Base-by-base conservation (phyloP, 2,888 invertebrate species). In the Zhuqinia jingwanae region DNA sequence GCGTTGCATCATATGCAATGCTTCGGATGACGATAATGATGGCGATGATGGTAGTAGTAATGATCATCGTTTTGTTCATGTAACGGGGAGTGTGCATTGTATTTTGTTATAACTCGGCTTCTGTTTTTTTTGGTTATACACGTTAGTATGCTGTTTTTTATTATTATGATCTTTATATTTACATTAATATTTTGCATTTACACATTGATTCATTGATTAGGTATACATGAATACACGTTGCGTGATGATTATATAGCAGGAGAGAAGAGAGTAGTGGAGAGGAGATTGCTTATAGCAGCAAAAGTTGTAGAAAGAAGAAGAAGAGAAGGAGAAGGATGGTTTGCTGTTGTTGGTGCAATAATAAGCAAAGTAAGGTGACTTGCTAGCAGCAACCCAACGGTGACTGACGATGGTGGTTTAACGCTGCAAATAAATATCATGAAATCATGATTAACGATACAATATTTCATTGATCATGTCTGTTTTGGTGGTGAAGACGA, bases 391-490 rank as follows among this genome's bases (percentile, higher is more conserved):
- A n/a, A 20, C 15, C 17, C 3, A 36, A 17, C 30, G 36, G 36
- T 36, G 65, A 20, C n/a, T 63, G 22, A n/a, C 30, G 13, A n/a
- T 58, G 58, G 22, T 8, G 22, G 22, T 58, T 5, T 42, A 68
- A 22, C 68, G 45, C 36, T 58, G 42, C 42, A 73, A 73, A 73
- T 73, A 73, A 73, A 73, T 60, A 47, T 80, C 50, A 68, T 80
- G 56, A 80, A 70, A 20, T 70, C 80, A 80, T 80, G 80, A 80
- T 80, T 80, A 68, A 80, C 68, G 70, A 68, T 56, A 80, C 25
- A 68, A 80, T 80, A 80, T 80, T 80, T 80, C 53, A 80, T 70
- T 53, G 58, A 80, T 47, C 77, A 60, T 77, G 60, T 11, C 77
- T 45, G 22, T 60, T 77, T 45, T 60, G 42, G 42, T 36, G 42